A percentile compares a stretch with the other conserved stretches of the same genome.
phyloP scores from a whole-genome alignment of 2,797 vertebrate genomes.

The Alectoris magna region DNA sequence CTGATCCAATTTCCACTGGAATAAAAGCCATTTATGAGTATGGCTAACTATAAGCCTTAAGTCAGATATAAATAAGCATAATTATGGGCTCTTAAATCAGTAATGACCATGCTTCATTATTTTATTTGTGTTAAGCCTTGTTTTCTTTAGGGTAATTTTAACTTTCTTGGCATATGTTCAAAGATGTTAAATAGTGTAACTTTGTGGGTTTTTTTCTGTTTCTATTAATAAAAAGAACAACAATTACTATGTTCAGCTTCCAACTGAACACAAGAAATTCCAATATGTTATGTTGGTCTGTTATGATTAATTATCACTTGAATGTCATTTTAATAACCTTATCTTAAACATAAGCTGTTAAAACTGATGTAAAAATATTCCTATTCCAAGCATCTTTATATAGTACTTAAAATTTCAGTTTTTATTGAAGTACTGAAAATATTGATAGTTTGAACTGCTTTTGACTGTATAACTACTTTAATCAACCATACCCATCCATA shows the following conservation, averaged over 20 bases:
- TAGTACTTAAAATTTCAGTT: not conserved
- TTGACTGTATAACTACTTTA: constrained; percentile 12
- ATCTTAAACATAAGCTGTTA: constrained; percentile 24
- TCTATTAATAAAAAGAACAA: constrained; percentile 15
- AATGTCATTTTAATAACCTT: constrained; percentile 17
- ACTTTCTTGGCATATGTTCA: constrained; percentile 9
- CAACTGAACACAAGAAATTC: not conserved
- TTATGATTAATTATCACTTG: constrained; percentile 17
- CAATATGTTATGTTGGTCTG: not conserved
- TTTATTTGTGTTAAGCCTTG: constrained; percentile 29
- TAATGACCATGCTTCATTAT: constrained; percentile 28
- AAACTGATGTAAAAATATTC: not conserved
- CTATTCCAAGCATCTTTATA: not conserved
- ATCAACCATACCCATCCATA: not conserved
- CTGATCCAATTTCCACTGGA: not conserved
- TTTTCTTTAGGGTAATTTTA: constrained; percentile 36
- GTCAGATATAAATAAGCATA: constrained; percentile 29
- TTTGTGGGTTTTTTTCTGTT: constrained; percentile 1
- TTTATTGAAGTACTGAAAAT: constrained; percentile 7
- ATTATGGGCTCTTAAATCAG: constrained; percentile 6
- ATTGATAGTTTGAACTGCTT: not conserved
- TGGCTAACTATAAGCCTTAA: constrained; percentile 17
- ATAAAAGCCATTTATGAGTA: constrained; percentile 5
- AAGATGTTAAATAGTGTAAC: not conserved
- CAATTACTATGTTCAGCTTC: not conserved